Evolutionary conservation across 2,888 invertebrate species (phyloP).

Genomic region (Platycheirus albimanus): DNA sequence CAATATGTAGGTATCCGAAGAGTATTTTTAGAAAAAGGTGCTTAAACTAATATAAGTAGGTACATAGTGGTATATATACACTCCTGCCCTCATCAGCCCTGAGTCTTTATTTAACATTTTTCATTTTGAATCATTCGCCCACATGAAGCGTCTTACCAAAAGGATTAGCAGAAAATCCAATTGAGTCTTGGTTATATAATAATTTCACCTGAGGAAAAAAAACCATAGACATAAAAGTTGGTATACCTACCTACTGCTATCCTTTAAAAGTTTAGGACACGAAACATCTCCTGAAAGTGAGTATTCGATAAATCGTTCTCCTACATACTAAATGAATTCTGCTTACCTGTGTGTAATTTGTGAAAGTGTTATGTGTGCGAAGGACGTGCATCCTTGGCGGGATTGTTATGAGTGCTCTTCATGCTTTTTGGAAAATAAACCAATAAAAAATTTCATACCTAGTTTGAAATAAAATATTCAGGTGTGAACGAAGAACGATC

Average conservation of each 20-base stretch:
- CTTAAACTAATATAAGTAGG: slow-evolving; percentile 9
- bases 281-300: slow-evolving; percentile 32
- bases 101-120: slow-evolving; percentile 7
- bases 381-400: slow-evolving; percentile 49
- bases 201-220: slow-evolving; percentile 41
- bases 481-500: slow-evolving; percentile 6
- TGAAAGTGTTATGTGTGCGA: slow-evolving; percentile 16
- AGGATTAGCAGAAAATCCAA: slow-evolving; percentile 20
- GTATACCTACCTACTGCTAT: slow-evolving; percentile 33
- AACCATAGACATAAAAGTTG: slow-evolving; percentile 6
- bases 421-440: slow-evolving; percentile 30
- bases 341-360: slow-evolving; percentile 8
- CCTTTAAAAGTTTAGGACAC: slow-evolving; percentile 35
- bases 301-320: slow-evolving; percentile 43
- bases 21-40: neutral
- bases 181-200: slow-evolving; percentile 52
- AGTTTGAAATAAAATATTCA: slow-evolving; percentile 12
- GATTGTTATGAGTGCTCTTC: slow-evolving; percentile 23
- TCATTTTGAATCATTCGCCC: neutral
- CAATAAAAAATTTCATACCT: slow-evolving; percentile 28
- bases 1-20: slow-evolving; percentile 10
- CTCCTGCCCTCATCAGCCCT: neutral
- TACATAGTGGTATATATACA: neutral
- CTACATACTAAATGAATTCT: slow-evolving; percentile 46
- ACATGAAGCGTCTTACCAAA: neutral